Conservation (phyloP, 2,888 invertebrate species). For the Trichopria drosophilae region DNA sequence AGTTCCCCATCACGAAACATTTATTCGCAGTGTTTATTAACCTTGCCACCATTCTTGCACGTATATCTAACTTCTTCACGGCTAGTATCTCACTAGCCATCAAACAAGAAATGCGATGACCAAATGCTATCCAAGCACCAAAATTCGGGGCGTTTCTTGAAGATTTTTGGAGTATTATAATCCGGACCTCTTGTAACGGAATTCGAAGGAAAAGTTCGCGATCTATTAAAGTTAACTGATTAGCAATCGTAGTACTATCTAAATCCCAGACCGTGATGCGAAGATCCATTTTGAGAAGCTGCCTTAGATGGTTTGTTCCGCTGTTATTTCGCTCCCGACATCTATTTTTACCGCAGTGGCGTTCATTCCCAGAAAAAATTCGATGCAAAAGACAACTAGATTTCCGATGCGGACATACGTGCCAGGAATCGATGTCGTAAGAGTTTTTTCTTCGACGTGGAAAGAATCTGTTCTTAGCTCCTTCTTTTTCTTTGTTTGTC, state of each 20-base stretch:
- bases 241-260: slow-evolving; percentile 61
- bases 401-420: no score
- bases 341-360: no score
- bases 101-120: slow-evolving; percentile 61
- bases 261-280: slow-evolving; percentile 62
- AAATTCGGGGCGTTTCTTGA: slow-evolving; percentile 61
- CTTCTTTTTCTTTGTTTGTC: slow-evolving; percentile 22
- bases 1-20: slow-evolving; percentile 61
- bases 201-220: slow-evolving; percentile 62
- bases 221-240: slow-evolving; percentile 62
- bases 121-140: slow-evolving; percentile 61
- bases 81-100: slow-evolving; percentile 60
- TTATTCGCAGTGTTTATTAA: slow-evolving; percentile 63
- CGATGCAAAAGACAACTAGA: slow-evolving; percentile 38
- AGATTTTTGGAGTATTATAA: slow-evolving; percentile 57
- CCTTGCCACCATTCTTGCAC: slow-evolving; percentile 62
- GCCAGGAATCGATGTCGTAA: neutral
- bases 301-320: slow-evolving; percentile 48
- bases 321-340: no score
- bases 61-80: slow-evolving; percentile 47
- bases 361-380: slow-evolving; percentile 45
- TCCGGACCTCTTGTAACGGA: slow-evolving; percentile 57
- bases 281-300: slow-evolving; percentile 55
- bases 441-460: neutral
- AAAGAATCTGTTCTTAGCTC: neutral